Conservation (phyloP, 2,888 invertebrate genomes). For the Trichogramma evanescens region DNA sequence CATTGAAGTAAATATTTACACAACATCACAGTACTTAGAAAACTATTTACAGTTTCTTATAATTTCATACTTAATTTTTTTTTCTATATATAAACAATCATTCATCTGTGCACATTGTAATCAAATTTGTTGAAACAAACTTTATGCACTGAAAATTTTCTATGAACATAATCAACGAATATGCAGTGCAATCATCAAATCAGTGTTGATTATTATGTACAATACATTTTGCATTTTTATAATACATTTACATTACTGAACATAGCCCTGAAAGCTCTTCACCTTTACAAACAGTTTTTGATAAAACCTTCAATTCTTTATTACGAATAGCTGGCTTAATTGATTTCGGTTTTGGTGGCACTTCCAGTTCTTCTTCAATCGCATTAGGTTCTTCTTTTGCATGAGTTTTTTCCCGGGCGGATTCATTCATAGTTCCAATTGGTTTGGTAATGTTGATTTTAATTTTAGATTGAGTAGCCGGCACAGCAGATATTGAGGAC, state of each 20-base stretch:
- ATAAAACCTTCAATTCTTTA: conserved; percentile 62
- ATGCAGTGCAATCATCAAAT: conserved; percentile 2
- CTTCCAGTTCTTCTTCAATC: conserved; percentile 42
- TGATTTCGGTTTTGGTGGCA: conserved; percentile 36
- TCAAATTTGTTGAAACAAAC: too few relatives aligned
- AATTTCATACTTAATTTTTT: conserved; percentile 7
- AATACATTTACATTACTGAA: conserved; percentile 66
- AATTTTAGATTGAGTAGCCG: conserved; percentile 51
- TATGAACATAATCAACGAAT: not conserved
- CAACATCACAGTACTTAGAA: conserved; percentile 24
- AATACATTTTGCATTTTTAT: conserved; percentile 2
- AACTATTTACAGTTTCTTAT: conserved; percentile 22
- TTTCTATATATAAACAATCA: not conserved
- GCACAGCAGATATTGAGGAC: conserved; percentile 48
- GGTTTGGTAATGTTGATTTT: conserved; percentile 78
- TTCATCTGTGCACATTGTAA: not conserved
- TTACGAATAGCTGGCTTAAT: conserved; percentile 63
- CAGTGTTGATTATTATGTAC: conserved; percentile 18
- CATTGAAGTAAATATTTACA: conserved; percentile 22
- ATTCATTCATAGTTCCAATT: conserved; percentile 42
- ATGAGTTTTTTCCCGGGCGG: conserved; percentile 36
- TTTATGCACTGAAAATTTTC: not conserved
- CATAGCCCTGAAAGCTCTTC: conserved; percentile 79
- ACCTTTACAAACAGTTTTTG: conserved; percentile 62
- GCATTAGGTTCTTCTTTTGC: conserved; percentile 21